Base-by-base conservation (phyloP, 2,797 vertebrate species). In the Remorina albescens region DNA sequence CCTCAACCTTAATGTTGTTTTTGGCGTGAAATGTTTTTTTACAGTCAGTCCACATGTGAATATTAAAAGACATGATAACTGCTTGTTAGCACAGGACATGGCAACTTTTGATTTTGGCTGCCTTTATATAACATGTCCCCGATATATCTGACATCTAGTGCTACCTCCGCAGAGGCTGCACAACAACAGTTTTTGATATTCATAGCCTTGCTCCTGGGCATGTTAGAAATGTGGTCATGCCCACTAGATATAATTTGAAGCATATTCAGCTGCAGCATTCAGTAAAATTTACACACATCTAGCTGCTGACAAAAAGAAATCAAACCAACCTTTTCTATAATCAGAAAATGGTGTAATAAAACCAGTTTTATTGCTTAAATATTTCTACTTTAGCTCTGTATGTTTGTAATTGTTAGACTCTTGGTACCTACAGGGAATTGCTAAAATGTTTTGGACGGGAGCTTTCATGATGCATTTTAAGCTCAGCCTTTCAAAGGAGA, bases 341-440 rank as follows among this genome's bases (percentile, higher is more conserved):
- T 81, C 63, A 50, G 51, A 71, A 80, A 79, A 62, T 58, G 42
- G 49, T 6, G 3, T 56, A 60, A 59, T 53, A 18, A 71, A 74
- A 80, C 16, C 11, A 30, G 10, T 63, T 81, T 83, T 79, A 79
- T 72, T 69, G 61, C 39, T 30, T 61, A n/a, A 51, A 32, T 82
- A 57, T 23, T 61, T 82, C 56, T 11, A 70, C 8, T 71, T 72
- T 23, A 21, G 39, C 41, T 77, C 5, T 23, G 59, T 72, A 67
- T 64, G 71, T 58, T 81, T 56, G 78, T 75, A 74, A 69, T 80
- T 83, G 62, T 76, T 56, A 36, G 36, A 34, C 30, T 54, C 53
- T 61, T 30, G 19, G 61, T 54, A 41, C 72, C 75, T 56, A 39
- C 64, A 26, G 74, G 77, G 64, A 70, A 66, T 50, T 5, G 4